Conservation (phyloP, 2,113 vertebrate species). For the Tachuris rubrigastra region DNA sequence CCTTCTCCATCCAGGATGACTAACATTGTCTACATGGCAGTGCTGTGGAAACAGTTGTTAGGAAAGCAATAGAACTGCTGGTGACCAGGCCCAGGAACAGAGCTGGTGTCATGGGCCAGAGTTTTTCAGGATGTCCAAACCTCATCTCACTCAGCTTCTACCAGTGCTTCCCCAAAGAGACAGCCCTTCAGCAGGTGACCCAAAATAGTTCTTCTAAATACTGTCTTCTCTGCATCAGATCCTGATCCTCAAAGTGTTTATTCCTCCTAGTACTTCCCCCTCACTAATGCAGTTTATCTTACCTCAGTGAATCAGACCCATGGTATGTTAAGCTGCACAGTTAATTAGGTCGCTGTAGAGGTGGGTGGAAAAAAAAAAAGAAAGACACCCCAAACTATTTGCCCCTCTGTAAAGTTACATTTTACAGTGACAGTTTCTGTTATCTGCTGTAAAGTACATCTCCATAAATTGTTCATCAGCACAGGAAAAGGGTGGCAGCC, state of each 20-base stretch:
- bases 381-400: background rate
- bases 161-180: background rate
- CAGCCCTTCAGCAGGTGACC: background rate
- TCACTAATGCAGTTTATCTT: background rate
- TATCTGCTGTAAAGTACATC: background rate
- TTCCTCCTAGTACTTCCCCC: background rate
- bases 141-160: background rate
- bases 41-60: background rate
- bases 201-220: background rate
- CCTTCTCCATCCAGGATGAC: background rate
- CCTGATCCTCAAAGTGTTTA: background rate
- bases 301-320: background rate
- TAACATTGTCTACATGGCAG: background rate
- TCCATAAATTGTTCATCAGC: background rate
- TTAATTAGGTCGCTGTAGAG: background rate
- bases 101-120: background rate
- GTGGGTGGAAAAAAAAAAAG: too few species aligned
- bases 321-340: accelerated
- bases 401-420: background rate
- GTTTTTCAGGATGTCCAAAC: background rate
- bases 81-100: background rate
- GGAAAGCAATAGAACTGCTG: background rate
- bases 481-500: background rate
- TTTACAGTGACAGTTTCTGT: background rate
- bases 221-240: background rate